Base-by-base conservation (phyloP, 2,797 vertebrate genomes). In the Margarornis squamiger region DNA sequence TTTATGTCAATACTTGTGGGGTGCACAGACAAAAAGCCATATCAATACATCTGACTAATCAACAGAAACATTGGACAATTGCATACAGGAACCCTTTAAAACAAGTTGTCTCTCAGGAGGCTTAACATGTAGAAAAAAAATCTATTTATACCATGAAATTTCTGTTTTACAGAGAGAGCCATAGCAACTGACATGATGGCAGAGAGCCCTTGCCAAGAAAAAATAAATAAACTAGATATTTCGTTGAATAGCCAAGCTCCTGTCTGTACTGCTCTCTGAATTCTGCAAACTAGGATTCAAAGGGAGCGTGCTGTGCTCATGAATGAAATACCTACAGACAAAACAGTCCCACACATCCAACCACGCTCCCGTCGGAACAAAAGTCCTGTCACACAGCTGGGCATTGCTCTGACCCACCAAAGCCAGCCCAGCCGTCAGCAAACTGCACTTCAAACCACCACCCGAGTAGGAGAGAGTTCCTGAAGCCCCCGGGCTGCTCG, bases 161-260 rank as follows among this genome's bases (percentile, higher is more conserved):
- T 81, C 89, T 95, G 87, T 58, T 88, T 90, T 72, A 92, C 17
- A 91, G 82, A 86, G 76, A 77, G 93, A 96, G 83, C 92, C 93
- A 94, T 82, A 95, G 91, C 92, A 86, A 96, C 93, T 93, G 74
- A 92, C 85, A 67, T 7, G 84, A 94, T 57, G 83, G 90, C 93
- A 94, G 52, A 92, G 86, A 67, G 81, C 22, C 39, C 67, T 38
- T 48, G 76, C 65, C 91, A 94, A 93, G 72, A 6, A 45, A 59
- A 93, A 94, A 85, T 21, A 75, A 79, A 92, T 16, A 92, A 70
- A 75, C 30, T 15, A 84, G 77, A 59, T 43, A 66, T 74, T 92
- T 43, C 57, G 41, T 49, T 88, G 82, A 96, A 94, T 72, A 91
- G 85, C 73, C 92, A 82, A 84, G 49, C 83, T 85, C 62, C 88